A percentile compares a stretch with the other conserved stretches of the same genome.
Evolutionary conservation across 1,140 invertebrate species (phyloP).

Genomic region (Drosophila parabipectinata): DNA sequence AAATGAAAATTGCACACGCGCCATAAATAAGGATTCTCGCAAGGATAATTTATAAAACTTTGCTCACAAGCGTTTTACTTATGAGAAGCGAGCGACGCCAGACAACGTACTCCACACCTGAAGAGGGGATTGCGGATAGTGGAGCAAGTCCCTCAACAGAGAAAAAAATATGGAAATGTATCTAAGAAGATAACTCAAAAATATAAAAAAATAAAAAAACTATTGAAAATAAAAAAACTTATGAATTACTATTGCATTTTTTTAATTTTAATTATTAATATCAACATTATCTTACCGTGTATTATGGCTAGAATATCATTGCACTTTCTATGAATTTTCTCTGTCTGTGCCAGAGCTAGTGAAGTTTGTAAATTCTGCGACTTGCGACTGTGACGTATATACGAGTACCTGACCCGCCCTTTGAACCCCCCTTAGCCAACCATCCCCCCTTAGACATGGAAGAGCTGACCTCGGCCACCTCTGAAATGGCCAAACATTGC

Average conservation of each 20-base stretch:
- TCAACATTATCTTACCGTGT: neutral
- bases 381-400: slow-evolving; percentile 71
- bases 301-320: too few relatives aligned
- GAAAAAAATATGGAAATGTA: neutral
- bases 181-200: too few relatives aligned
- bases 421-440: neutral
- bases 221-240: too few relatives aligned
- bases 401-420: slow-evolving; percentile 17
- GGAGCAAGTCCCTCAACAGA: neutral
- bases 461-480: slow-evolving; percentile 34
- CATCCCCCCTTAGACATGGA: neutral
- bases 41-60: slow-evolving; percentile 84
- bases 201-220: too few relatives aligned
- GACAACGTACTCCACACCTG: slow-evolving; percentile 47
- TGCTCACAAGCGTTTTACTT: slow-evolving; percentile 81
- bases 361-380: slow-evolving; percentile 72
- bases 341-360: slow-evolving; percentile 11
- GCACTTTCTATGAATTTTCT: too few relatives aligned
- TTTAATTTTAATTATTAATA: too few relatives aligned
- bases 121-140: neutral
- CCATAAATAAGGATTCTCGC: slow-evolving; percentile 84
- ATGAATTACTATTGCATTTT: too few relatives aligned
- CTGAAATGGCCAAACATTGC: slow-evolving; percentile 26
- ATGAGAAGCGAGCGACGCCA: slow-evolving; percentile 76
- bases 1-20: slow-evolving; percentile 84